Percentiles rank a stretch among this genome's conserved stretches.
phyloP scores from a whole-genome alignment of 2,888 invertebrate genomes.

The Gymnoscelis rufifasciata region DNA sequence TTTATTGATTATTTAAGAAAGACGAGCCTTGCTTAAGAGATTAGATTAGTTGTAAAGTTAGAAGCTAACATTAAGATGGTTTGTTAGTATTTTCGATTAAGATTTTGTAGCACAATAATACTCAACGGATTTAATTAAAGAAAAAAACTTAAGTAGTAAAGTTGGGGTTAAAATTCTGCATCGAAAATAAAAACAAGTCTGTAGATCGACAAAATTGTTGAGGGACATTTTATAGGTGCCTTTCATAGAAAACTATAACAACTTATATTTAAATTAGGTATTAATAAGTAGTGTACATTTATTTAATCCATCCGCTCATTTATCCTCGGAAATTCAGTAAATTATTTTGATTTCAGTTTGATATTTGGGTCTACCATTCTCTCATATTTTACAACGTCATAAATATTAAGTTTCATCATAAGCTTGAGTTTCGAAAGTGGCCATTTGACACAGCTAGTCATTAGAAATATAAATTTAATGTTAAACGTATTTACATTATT shows the following conservation, averaged over 20 bases:
- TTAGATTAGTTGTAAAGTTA: slow-evolving; percentile 71
- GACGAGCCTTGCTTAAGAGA: slow-evolving; percentile 77
- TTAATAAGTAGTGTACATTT: slow-evolving; percentile 66
- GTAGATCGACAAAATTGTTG: slow-evolving; percentile 61
- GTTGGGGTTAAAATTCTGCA: slow-evolving; percentile 33
- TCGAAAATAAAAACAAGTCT: slow-evolving; percentile 56
- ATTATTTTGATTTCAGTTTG: slow-evolving; percentile 15
- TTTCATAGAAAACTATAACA: slow-evolving; percentile 65
- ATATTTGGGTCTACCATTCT: slow-evolving; percentile 2
- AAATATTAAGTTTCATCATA: slow-evolving; percentile 18
- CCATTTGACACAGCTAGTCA: slow-evolving; percentile 78
- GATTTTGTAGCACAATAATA: slow-evolving; percentile 18
- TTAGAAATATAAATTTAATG: slow-evolving; percentile 74
- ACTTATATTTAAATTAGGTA: slow-evolving; percentile 48
- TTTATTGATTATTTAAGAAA: slow-evolving; percentile 76
- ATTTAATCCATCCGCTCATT: slow-evolving; percentile 69
- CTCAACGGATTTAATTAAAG: slow-evolving; percentile 13
- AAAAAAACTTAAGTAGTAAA: slow-evolving; percentile 26
- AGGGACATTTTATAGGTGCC: slow-evolving; percentile 75
- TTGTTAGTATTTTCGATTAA: slow-evolving; percentile 48
- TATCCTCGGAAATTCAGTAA: slow-evolving; percentile 33
- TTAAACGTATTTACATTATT: slow-evolving; percentile 72
- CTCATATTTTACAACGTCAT: slow-evolving; percentile 26
- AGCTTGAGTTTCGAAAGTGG: slow-evolving; percentile 51
- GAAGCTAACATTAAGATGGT: slow-evolving; percentile 51